Conservation (phyloP, 2,797 vertebrate genomes). For the Labeo calbasu region DNA sequence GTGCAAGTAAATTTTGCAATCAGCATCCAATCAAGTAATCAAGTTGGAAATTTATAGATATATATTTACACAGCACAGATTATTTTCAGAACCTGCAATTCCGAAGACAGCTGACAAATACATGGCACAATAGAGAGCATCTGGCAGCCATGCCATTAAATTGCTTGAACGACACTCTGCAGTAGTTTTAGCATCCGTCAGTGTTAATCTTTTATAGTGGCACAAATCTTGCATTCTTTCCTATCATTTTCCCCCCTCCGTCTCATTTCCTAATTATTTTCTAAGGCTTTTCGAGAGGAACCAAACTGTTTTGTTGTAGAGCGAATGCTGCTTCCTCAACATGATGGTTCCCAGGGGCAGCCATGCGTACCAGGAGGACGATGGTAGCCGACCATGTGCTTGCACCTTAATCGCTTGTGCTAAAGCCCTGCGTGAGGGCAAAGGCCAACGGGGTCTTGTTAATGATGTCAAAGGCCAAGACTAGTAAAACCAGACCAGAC, state of each 20-base stretch:
- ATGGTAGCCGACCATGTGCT: constrained; percentile 44
- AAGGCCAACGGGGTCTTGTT: constrained; percentile 51
- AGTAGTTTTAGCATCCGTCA: constrained; percentile 9
- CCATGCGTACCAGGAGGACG: constrained; percentile 32
- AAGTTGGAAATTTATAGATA: background rate
- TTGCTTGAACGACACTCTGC: background rate
- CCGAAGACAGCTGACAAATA: constrained; percentile 21
- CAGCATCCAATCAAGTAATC: constrained; percentile 31
- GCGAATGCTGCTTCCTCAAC: constrained; percentile 15
- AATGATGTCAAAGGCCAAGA: constrained; percentile 59
- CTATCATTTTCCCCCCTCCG: background rate
- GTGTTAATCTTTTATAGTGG: constrained; percentile 6
- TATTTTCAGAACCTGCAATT: constrained; percentile 10
- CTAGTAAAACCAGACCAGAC: constrained; percentile 49
- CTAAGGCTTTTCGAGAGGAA: constrained; percentile 14
- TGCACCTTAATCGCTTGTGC: constrained; percentile 30
- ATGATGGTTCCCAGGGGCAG: constrained; percentile 45
- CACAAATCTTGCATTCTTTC: constrained; percentile 26
- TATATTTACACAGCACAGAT: constrained; percentile 1
- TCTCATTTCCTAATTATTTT: constrained; percentile 7
- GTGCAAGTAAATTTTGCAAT: constrained; percentile 27
- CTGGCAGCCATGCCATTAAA: background rate
- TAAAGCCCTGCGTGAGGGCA: constrained; percentile 29
- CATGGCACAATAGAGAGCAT: background rate
- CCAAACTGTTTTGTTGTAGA: background rate